Evolutionary conservation across 2,113 vertebrate species (phyloP).

Genomic region (Paratilapia polleni): DNA sequence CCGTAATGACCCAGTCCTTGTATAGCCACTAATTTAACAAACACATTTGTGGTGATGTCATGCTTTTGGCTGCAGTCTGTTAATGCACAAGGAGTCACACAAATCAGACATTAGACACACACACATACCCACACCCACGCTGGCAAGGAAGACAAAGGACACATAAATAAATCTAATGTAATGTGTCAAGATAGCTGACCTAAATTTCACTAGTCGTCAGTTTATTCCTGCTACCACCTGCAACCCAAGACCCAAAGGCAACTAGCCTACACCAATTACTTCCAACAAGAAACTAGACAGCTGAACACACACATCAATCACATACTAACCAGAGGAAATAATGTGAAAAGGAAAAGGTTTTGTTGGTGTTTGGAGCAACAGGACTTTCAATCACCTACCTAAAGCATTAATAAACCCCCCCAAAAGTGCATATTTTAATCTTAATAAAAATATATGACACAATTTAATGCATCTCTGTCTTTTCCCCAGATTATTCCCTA

Average conservation of each 20-base stretch:
- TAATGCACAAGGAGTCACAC: conserved; percentile 16
- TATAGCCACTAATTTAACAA: conserved; percentile 38
- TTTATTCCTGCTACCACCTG: conserved; percentile 51
- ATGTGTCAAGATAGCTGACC: conserved; percentile 66
- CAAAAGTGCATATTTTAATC: background rate
- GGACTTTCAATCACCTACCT: background rate
- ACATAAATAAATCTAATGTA: conserved; percentile 40
- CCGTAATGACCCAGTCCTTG: conserved; percentile 23
- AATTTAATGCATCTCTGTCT: background rate
- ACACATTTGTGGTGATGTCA: conserved; percentile 57
- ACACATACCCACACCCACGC: background rate
- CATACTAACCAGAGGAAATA: background rate
- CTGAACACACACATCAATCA: conserved; percentile 15
- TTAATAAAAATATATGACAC: background rate
- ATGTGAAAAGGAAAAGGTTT: background rate
- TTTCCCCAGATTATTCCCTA: background rate
- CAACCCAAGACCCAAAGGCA: conserved; percentile 35
- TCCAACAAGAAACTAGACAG: background rate
- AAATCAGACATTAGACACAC: conserved; percentile 24
- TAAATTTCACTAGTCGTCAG: conserved; percentile 54
- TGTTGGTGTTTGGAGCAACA: background rate
- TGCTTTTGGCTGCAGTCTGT: conserved; percentile 27
- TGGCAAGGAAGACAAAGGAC: conserved; percentile 22
- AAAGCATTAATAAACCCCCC: background rate
- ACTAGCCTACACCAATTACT: conserved; percentile 14